Evolutionary conservation across 2,797 vertebrate species (phyloP).

Genomic region (Helicolenus hilgendorfi): DNA sequence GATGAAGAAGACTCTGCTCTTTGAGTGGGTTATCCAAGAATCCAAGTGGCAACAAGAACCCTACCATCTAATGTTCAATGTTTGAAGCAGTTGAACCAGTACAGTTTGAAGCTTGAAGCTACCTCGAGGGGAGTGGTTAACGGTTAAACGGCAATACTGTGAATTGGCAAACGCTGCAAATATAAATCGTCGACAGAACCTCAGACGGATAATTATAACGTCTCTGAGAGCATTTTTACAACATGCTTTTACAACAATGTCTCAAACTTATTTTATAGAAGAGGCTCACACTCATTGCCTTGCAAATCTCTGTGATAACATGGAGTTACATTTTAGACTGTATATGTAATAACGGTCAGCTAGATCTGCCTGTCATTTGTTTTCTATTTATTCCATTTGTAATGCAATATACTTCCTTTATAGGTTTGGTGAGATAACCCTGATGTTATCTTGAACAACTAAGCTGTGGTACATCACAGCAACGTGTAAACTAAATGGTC

Average conservation of each 20-base stretch:
- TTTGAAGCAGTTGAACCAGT: background rate
- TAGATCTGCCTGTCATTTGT: background rate
- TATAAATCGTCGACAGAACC: background rate
- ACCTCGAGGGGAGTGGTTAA: background rate
- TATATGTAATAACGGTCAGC: background rate
- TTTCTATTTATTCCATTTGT: background rate
- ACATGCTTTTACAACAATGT: background rate
- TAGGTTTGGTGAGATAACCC: background rate
- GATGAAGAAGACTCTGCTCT: background rate
- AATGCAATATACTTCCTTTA: background rate
- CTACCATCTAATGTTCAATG: background rate
- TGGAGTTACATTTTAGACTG: background rate
- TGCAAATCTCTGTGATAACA: background rate
- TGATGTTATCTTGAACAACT: background rate
- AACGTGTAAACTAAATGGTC: constrained; percentile 3
- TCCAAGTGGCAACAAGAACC: background rate
- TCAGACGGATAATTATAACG: constrained; percentile 9
- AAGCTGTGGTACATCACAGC: constrained; percentile 15
- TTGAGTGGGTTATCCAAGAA: background rate
- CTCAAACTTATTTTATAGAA: background rate
- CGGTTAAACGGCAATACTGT: background rate
- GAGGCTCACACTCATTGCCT: background rate
- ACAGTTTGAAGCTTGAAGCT: background rate
- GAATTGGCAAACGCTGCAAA: background rate
- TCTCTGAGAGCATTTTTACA: constrained; percentile 37